Evolutionary conservation across 2,888 invertebrate genomes (phyloP), one percentile per base, ranked within the genome.

Genomic region (Baronia brevicornis): DNA sequence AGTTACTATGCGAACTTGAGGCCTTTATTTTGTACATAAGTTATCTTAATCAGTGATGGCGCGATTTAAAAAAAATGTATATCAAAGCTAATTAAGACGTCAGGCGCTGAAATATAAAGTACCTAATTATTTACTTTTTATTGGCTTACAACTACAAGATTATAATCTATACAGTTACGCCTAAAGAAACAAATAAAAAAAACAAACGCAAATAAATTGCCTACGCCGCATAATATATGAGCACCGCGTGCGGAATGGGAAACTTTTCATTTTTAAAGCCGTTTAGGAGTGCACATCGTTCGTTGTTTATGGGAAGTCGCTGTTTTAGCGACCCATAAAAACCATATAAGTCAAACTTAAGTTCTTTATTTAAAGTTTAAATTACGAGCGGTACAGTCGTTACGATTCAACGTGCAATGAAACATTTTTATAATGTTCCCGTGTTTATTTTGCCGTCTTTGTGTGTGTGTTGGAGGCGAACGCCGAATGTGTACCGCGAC

Each of bases 391-490:
- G 25, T 33, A 39, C 35, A 44, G 32, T 28, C 46, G 39, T 43
- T 35, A 37, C 39, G 38, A 33, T 20, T 24, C 41, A 33, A 18
- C 38, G 25, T 32, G 40, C 50, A 37, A 36, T 47, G 48, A 48
- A 53, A 52, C 51, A 44, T 52, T 54, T 60, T 55, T 52, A 53
- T 46, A 55, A 48, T 44, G 49, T 44, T 46, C 44, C 44, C 43
- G 51, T 53, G 51, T 58, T 51, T 45, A 48, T 48, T 46, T 48
- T 42, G 43, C 51, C 43, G 51, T 53, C 68, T 63, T 58, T 60
- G 71, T 68, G 72, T 65, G 71, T 69, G 53, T 68, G 69, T 70
- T 66, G 60, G 59, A 57, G 54, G 62, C 64, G 64, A 63, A 60
- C 60, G 28, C 26, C 20, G 33, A 12, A 12, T 10, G 26, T n/a